Conservation (phyloP, 2,113 vertebrate genomes). For the Tenebrosternarchus preto region DNA sequence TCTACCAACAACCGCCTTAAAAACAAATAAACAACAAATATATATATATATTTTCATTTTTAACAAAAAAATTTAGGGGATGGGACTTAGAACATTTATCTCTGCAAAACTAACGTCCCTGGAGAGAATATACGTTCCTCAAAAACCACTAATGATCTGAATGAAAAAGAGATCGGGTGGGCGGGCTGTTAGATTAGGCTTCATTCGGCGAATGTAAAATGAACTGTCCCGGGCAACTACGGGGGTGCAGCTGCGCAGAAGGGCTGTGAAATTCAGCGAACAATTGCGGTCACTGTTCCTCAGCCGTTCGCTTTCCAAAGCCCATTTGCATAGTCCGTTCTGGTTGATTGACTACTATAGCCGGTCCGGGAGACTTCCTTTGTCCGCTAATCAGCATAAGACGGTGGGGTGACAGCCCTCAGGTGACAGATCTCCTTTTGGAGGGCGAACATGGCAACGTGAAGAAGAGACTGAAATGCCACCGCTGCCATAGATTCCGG, state of each 20-base stretch:
- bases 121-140: not conserved
- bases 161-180: conserved; percentile 32
- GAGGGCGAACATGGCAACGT: conserved; percentile 66
- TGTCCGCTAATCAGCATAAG: conserved; percentile 81
- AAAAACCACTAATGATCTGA: conserved; percentile 23
- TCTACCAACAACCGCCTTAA: not conserved
- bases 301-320: conserved; percentile 72
- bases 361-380: conserved; percentile 70
- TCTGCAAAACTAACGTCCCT: too few species aligned
- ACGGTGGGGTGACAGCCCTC: conserved; percentile 77
- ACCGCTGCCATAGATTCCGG: conserved; percentile 43
- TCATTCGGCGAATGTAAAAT: conserved; percentile 39
- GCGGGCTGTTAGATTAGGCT: conserved; percentile 32
- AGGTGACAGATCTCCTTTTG: conserved; percentile 73
- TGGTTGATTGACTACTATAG: conserved; percentile 82
- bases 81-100: too few species aligned
- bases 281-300: conserved; percentile 82
- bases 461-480: conserved; percentile 9
- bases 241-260: conserved; percentile 78
- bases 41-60: too few species aligned
- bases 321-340: conserved; percentile 85
- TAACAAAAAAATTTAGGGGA: too few species aligned
- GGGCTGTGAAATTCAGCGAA: conserved; percentile 77
- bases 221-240: conserved; percentile 49
- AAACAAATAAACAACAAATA: not conserved